Evolutionary conservation across 2,113 vertebrate species (phyloP).

Genomic region (Elephas maximus): DNA sequence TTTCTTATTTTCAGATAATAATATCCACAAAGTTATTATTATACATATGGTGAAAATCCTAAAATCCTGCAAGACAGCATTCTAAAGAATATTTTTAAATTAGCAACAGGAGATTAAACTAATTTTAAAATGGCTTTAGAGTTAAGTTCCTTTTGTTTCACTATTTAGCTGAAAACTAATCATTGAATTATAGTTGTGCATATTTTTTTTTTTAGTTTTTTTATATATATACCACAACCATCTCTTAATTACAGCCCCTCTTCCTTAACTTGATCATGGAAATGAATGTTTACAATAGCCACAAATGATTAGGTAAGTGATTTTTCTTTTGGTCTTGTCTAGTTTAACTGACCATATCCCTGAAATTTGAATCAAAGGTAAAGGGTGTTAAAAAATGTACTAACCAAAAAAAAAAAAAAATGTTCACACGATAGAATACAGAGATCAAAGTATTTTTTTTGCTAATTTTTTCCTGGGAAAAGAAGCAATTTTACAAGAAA

Average conservation of each 20-base stretch:
- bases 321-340: neutral
- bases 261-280: neutral
- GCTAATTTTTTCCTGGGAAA: neutral
- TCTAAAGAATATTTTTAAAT: conserved; percentile 40
- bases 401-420: neutral
- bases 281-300: neutral
- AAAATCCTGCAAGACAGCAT: neutral
- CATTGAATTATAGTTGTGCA: neutral
- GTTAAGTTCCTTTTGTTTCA: neutral
- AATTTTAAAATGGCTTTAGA: conserved; percentile 24
- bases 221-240: neutral
- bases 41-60: neutral
- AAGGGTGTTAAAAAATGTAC: neutral
- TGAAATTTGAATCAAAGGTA: neutral
- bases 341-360: neutral
- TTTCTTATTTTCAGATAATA: neutral
- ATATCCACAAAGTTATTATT: neutral
- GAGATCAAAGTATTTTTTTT: conserved; percentile 47
- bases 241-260: neutral
- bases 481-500: neutral
- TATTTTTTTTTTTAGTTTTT: neutral
- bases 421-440: neutral
- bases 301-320: conserved; percentile 1
- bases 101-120: neutral
- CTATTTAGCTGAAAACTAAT: conserved; percentile 22